Evolutionary conservation across 1,140 invertebrate species (phyloP), one percentile per base, ranked within the genome.

Genomic region (Pachypsylla venusta): DNA sequence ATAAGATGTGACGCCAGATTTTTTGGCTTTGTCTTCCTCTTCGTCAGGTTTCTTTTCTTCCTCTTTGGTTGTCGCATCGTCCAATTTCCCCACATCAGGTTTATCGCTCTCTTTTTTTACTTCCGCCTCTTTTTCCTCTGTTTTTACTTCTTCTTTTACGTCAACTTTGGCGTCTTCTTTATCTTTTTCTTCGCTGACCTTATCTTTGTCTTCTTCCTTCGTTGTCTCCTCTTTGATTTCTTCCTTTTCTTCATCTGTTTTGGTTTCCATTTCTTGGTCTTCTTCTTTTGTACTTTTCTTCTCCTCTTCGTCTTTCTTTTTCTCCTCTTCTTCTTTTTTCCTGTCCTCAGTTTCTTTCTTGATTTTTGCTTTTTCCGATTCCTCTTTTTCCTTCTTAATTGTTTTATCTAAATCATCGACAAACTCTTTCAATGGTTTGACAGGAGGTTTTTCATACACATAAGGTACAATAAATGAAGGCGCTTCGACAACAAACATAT

Each of bases 391-490:
- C 59, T 65, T 62, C 63, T 69, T 70, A 53, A 83, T 76, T 67
- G 81, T 77, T 60, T 79, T 78, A 40, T 79, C 81, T 55, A 85
- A 71, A 65, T 79, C 78, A 28, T 78, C 76, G 42, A 89, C 77
- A 69, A 85, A 86, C 62, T 85, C 80, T 69, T 83, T 86, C 53
- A 92, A 76, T 42, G 81, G 81, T 66, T 84, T 83, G 5, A 85
- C 70, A 0, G 87, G 85, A 2, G 86, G 85, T 70, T 90, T 89
- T 71, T 91, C 87, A 70, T 89, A 91, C n/a, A 93, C 87, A 70
- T 91, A 92, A 39, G 89, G 89, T 63, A 92, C 86, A 67, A 93
- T 89, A 67, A 93, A 91, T 13, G 87, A 91, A 2, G 89, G 89
- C 22, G 88, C 88, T 72, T 93, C 88, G 7, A 92, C 83, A 1